Base-by-base conservation (phyloP, 1,140 invertebrate genomes). In the Colletes gigas region DNA sequence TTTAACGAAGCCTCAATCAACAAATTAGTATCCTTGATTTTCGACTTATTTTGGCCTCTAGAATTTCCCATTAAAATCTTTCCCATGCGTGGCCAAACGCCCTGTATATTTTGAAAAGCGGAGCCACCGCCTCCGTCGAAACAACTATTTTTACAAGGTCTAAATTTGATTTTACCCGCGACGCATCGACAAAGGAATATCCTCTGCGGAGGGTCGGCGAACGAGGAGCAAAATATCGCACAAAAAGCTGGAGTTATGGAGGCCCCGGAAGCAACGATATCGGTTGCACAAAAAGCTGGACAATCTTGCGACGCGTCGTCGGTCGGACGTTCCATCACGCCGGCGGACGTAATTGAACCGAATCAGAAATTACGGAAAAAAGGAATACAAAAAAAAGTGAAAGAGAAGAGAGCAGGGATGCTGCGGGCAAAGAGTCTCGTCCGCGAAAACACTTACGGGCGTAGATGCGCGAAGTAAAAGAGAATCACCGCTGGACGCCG, bases 401-500 rank as follows among this genome's bases (percentile, higher is more conserved):
- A 47, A 21, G 8, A 0, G 1, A 52, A 15, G 50, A 4, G 12
- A 10, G 0, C n/a, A 14, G 14, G 1, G 8, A 44, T 10, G 0
- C 10, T 8, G 14, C 1, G 19, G 5, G 4, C 6, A 5, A 19
- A 65, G 39, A 17, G n/a, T 52, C 39, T 9, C 1, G 39, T 12
- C 44, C 10, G 6, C 65, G 67, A 70, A 77, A 81, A 62, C 75
- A 71, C 67, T 78, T 72, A 21, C 55, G 15, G 30, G 41, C 7
- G 30, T 54, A 47, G 50, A 52, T 77, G 55, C 17, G 41, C 9
- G 52, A 79, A 65, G 73, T 77, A 66, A 84, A 86, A 87, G 62
- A 69, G 54, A 84, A 84, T 83, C 77, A 75, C 68, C 8, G 14
- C 55, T 88, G 87, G 84, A 67, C 69, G 30, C 5, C 67, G 21